Evolutionary conservation across 2,888 invertebrate genomes (phyloP).

Genomic region (Nomada ferruginata): DNA sequence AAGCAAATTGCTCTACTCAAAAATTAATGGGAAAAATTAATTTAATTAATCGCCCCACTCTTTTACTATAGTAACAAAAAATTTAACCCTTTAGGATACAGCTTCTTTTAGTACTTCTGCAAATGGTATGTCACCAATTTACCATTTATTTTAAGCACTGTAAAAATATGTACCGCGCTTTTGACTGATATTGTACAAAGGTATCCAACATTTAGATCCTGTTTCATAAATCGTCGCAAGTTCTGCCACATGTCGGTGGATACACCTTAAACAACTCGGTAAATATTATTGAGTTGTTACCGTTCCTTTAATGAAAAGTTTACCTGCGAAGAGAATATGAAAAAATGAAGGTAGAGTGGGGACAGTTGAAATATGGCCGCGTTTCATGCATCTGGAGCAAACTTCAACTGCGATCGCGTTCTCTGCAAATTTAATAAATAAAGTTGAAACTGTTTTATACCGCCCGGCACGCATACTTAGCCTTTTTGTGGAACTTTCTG

Average conservation of each 20-base stretch:
- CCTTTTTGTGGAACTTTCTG: background rate
- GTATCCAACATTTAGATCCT: background rate
- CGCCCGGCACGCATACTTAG: slow-evolving; percentile 5
- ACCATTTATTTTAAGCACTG: no score
- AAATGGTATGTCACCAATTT: no score
- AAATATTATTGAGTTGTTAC: background rate
- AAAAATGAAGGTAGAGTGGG: background rate
- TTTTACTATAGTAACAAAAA: no score
- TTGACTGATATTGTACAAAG: background rate
- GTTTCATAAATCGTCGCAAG: background rate
- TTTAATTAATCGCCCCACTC: no score
- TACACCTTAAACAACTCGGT: background rate
- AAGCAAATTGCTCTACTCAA: no score
- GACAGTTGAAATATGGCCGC: background rate
- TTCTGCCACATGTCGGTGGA: background rate
- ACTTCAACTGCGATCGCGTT: background rate
- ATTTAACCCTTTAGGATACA: no score
- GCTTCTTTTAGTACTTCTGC: no score
- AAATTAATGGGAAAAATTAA: no score
- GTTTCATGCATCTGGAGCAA: background rate
- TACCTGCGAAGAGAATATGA: background rate
- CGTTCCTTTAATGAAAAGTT: background rate
- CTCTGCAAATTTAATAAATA: slow-evolving; percentile 3
- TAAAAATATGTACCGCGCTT: no score
- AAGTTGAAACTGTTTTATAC: slow-evolving; percentile 2